These are phyloP conservation scores for Pocillopora meandrina DNA, from an alignment of 92 coral and sea anemone species.

Conservation along the genomic window DNA sequence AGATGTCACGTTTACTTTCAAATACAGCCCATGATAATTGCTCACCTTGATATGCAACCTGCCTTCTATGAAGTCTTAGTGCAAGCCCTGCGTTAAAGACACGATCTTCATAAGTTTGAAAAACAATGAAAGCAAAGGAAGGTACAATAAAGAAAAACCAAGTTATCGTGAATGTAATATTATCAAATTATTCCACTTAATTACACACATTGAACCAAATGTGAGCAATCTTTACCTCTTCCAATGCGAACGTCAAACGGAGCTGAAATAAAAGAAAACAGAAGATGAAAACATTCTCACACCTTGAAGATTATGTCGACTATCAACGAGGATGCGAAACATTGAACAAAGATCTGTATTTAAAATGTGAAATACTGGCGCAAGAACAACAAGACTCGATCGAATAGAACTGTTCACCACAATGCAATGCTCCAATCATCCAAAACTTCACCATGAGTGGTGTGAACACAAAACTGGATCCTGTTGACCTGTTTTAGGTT, in stretches of 20 bases:
- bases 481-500: too few species aligned
- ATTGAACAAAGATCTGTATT: background rate
- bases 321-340: too few species aligned
- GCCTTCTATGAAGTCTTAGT: slow-evolving; percentile 13
- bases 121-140: background rate
- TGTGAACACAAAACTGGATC: too few species aligned
- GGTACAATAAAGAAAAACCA: background rate
- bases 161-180: too few species aligned
- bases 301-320: background rate
- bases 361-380: background rate
- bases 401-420: too few species aligned
- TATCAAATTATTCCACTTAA: background rate
- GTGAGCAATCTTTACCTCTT: slow-evolving; percentile 19
- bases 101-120: background rate
- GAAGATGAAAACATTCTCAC: background rate
- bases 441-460: too few species aligned
- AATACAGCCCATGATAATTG: too few species aligned
- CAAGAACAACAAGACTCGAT: background rate
- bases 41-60: slow-evolving; percentile 27
- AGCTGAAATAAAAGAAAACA: slow-evolving; percentile 13
- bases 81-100: slow-evolving; percentile 7
- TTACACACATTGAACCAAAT: background rate
- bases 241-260: slow-evolving; percentile 21
- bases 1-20: background rate
- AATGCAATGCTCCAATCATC: too few species aligned